Conservation (phyloP, 2,113 vertebrate genomes). For the Platichthys flesus region DNA sequence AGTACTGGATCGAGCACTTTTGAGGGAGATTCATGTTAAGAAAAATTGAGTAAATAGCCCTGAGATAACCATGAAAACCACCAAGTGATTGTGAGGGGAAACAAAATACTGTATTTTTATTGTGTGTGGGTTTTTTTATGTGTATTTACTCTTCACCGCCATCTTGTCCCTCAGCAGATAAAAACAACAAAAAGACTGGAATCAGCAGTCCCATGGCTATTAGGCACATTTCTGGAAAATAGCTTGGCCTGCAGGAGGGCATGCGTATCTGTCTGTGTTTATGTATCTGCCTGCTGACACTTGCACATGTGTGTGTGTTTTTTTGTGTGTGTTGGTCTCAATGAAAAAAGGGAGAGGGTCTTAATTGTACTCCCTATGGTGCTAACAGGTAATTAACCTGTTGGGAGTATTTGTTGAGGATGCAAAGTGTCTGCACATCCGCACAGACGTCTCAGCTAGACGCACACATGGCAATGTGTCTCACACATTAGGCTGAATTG, state of each 20-base stretch:
- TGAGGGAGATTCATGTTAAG: constrained; percentile 1
- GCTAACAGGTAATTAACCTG: constrained; percentile 66
- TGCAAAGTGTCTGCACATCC: constrained; percentile 65
- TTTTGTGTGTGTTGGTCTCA: constrained; percentile 19
- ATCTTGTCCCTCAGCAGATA: constrained; percentile 28
- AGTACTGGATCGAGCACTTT: not conserved
- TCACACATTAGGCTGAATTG: constrained; percentile 21
- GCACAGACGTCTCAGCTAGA: constrained; percentile 45
- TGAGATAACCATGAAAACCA: constrained; percentile 51
- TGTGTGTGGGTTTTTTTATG: constrained; percentile 39
- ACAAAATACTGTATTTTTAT: constrained; percentile 38
- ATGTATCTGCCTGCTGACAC: constrained; percentile 1
- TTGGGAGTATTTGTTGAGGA: constrained; percentile 68
- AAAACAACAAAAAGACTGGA: constrained; percentile 1
- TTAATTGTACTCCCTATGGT: constrained; percentile 61
- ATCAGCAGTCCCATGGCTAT: constrained; percentile 58
- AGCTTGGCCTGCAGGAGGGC: constrained; percentile 35
- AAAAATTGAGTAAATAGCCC: constrained; percentile 39
- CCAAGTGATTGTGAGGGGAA: constrained; percentile 41
- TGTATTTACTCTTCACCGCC: constrained; percentile 6
- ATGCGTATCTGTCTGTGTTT: constrained; percentile 28
- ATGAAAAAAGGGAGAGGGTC: constrained; percentile 34
- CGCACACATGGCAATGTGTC: constrained; percentile 30
- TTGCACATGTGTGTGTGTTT: not conserved
- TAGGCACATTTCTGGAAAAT: constrained; percentile 67